These are phyloP conservation scores for Argyresthia goedartella DNA, from an alignment of 2,888 invertebrate genomes.

Conservation along the genomic window DNA sequence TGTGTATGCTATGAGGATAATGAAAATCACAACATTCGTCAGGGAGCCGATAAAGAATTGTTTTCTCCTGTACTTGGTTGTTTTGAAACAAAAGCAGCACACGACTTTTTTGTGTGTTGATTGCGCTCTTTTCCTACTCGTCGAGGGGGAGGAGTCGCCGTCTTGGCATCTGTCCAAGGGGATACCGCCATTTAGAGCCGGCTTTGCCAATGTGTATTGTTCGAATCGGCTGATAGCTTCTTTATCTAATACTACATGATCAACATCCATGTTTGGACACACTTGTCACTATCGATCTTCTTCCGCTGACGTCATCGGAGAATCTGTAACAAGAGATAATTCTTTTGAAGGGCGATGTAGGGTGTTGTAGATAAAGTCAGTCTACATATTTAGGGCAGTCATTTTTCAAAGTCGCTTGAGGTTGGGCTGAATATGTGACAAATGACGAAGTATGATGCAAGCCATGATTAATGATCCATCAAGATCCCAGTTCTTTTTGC, in stretches of 20 bases:
- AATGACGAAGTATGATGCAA: constrained; percentile 48
- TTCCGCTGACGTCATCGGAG: constrained; percentile 39
- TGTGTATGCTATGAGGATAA: constrained; percentile 85
- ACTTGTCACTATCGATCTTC: constrained; percentile 37
- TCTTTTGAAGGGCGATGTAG: background rate
- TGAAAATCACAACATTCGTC: constrained; percentile 87
- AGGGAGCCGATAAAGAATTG: constrained; percentile 80
- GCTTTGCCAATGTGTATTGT: constrained; percentile 63
- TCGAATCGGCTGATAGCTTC: constrained; percentile 65
- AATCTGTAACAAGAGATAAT: background rate
- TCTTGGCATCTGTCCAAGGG: constrained; percentile 69
- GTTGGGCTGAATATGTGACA: constrained; percentile 43
- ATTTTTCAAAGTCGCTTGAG: constrained; percentile 53
- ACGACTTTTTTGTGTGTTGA: constrained; percentile 62
- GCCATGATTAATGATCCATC: constrained; percentile 41
- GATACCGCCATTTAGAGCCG: constrained; percentile 61
- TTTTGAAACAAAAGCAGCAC: constrained; percentile 69
- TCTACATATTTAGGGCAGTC: constrained; percentile 19
- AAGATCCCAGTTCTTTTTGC: constrained; percentile 11
- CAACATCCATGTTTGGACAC: constrained; percentile 53
- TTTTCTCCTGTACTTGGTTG: constrained; percentile 64
- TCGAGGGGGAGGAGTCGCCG: constrained; percentile 60
- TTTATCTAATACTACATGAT: constrained; percentile 63
- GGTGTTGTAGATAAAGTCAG: background rate
- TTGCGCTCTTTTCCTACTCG: constrained; percentile 60